Conservation (phyloP, 2,113 vertebrate species). For the Sturnus vulgaris region DNA sequence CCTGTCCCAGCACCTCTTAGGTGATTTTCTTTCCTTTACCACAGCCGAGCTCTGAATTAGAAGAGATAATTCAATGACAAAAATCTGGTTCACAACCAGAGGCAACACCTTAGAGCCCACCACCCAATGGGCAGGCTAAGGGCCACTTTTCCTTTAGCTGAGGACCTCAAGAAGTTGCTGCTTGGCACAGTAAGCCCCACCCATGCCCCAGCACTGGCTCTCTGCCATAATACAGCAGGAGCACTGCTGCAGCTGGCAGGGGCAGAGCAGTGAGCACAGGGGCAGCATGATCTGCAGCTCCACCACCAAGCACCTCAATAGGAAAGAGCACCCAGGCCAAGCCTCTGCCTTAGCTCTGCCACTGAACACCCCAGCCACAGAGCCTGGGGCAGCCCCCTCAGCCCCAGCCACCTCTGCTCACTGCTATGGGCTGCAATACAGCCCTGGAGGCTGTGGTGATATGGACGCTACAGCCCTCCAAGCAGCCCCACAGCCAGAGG, state of each 20-base stretch:
- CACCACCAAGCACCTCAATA: not conserved
- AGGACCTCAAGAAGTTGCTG: not conserved
- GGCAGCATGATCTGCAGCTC: not conserved
- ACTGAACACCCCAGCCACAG: not conserved
- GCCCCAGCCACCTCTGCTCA: not conserved
- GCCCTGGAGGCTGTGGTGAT: rapidly evolving
- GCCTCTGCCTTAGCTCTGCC: not conserved
- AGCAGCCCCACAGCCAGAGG: not conserved
- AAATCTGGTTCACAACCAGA: not conserved
- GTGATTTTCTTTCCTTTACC: not conserved
- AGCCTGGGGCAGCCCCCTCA: not conserved
- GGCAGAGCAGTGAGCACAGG: not conserved
- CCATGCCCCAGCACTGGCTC: not conserved
- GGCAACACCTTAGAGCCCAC: not conserved
- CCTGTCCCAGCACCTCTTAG: not conserved
- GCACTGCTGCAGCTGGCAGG: not conserved
- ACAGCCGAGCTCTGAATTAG: not conserved
- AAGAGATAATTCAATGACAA: not conserved
- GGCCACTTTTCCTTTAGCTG: not conserved
- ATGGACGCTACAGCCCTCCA: not conserved
- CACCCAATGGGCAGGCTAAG: rapidly evolving
- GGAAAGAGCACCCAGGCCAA: not conserved
- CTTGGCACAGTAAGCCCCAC: not conserved
- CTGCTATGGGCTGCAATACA: not conserved
- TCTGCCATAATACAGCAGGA: not conserved